A percentile compares a stretch with the other conserved stretches of the same genome.
Evolutionary conservation across 2,113 vertebrate genomes (phyloP).

Genomic region (Tautogolabrus adspersus): DNA sequence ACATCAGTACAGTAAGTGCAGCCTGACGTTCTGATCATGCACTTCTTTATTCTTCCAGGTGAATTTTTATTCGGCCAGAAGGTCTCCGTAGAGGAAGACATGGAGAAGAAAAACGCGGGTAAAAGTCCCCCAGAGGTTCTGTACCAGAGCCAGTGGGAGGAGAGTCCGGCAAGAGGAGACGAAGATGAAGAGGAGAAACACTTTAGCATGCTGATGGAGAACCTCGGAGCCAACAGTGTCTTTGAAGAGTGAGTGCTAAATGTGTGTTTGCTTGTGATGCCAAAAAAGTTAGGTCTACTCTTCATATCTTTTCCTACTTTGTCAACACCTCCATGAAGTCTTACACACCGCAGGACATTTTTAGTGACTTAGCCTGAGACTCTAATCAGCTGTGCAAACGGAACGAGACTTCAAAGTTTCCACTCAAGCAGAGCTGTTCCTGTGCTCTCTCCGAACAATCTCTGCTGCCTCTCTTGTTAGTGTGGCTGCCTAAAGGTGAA

Average conservation of each 20-base stretch:
- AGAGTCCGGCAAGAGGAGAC: conserved; percentile 54
- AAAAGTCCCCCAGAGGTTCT: conserved; percentile 74
- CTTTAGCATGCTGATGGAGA: conserved; percentile 90
- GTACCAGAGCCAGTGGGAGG: conserved; percentile 78
- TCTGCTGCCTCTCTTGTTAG: background rate
- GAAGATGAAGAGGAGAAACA: conserved; percentile 87
- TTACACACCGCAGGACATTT: background rate
- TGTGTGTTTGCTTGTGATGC: background rate
- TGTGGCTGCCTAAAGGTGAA: too few species aligned
- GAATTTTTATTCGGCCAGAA: conserved; percentile 85
- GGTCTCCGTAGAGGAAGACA: conserved; percentile 51
- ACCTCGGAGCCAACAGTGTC: conserved; percentile 87
- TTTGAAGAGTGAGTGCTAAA: conserved; percentile 89
- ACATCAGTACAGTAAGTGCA: too few species aligned
- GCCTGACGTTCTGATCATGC: background rate
- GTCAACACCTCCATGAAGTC: background rate
- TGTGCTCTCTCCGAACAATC: background rate
- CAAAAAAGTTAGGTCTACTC: background rate
- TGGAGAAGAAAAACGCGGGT: conserved; percentile 16
- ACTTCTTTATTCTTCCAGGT: conserved; percentile 75
- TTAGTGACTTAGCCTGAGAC: conserved; percentile 18
- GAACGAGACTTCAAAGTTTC: conserved; percentile 43
- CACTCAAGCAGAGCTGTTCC: background rate
- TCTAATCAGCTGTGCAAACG: conserved; percentile 47
- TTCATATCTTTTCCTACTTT: conserved; percentile 27